Evolutionary conservation across 2,113 vertebrate genomes (phyloP).

Genomic region (Siniperca chuatsi): DNA sequence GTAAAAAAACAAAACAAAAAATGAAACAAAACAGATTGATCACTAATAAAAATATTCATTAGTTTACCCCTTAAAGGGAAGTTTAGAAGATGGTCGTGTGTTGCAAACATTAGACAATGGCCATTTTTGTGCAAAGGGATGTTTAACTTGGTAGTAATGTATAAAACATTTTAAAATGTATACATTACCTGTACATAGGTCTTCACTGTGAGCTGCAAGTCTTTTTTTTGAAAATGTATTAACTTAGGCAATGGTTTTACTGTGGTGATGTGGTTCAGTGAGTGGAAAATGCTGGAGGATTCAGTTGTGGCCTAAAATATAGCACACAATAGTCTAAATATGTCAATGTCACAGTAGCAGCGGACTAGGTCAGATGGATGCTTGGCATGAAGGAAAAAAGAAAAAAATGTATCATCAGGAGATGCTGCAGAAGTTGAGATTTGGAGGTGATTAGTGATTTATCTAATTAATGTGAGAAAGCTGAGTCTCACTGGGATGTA

Average conservation of each 20-base stretch:
- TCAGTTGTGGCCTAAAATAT: slow-evolving; percentile 38
- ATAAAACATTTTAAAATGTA: background rate
- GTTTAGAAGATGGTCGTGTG: too few relatives aligned
- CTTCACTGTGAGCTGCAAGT: background rate
- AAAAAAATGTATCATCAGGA: slow-evolving; percentile 19
- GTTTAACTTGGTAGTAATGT: background rate
- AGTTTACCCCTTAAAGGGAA: background rate
- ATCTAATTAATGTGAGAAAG: slow-evolving; percentile 31
- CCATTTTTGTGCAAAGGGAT: background rate
- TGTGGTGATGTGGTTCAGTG: background rate
- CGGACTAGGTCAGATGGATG: slow-evolving; percentile 22
- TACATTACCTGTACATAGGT: background rate
- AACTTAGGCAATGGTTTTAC: background rate
- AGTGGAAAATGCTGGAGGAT: background rate
- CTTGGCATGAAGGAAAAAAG: background rate
- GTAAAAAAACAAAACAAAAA: too few relatives aligned
- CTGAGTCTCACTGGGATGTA: background rate
- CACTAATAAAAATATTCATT: background rate
- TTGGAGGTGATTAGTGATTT: slow-evolving; percentile 17
- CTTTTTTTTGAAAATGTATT: background rate
- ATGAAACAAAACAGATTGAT: too few relatives aligned
- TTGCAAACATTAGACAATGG: background rate
- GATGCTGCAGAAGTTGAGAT: slow-evolving; percentile 17
- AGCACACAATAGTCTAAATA: slow-evolving; percentile 26
- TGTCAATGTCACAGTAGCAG: slow-evolving; percentile 26